Conservation (phyloP, 2,888 invertebrate genomes). For the Panorpa germanica region DNA sequence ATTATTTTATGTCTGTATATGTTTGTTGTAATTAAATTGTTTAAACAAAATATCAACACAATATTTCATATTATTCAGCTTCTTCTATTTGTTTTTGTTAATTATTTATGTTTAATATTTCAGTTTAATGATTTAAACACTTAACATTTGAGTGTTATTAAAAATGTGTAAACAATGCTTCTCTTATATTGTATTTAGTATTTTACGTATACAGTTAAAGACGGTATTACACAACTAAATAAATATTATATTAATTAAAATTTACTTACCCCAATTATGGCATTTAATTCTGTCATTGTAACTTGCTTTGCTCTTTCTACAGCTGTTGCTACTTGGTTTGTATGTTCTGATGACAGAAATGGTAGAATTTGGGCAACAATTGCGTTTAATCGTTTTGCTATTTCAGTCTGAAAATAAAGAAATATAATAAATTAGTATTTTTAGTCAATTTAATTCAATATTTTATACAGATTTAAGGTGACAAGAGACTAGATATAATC, state of each 20-base stretch:
- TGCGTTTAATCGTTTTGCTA: slow-evolving; percentile 82
- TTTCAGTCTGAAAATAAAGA: slow-evolving; percentile 65
- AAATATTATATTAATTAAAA: slow-evolving; percentile 5
- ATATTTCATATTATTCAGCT: no score
- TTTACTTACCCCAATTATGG: slow-evolving; percentile 76
- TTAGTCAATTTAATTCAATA: no score
- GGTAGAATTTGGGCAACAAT: slow-evolving; percentile 89
- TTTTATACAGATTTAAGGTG: no score
- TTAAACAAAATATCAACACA: no score
- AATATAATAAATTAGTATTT: no score
- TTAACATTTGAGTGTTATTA: slow-evolving; percentile 6
- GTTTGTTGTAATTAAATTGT: no score
- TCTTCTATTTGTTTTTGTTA: no score
- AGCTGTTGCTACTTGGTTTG: slow-evolving; percentile 83
- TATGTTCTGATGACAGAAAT: slow-evolving; percentile 77
- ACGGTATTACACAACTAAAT: not conserved
- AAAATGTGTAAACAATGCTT: not conserved
- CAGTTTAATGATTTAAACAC: not conserved
- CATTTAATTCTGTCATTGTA: slow-evolving; percentile 85
- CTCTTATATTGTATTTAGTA: slow-evolving; percentile 4
- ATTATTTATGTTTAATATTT: no score
- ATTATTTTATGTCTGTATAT: no score
- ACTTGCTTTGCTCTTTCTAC: slow-evolving; percentile 91
- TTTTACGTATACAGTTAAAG: not conserved
- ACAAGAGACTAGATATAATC: no score